Base-by-base conservation (phyloP, 2,888 invertebrate genomes). In the Cheilosia scutellata region DNA sequence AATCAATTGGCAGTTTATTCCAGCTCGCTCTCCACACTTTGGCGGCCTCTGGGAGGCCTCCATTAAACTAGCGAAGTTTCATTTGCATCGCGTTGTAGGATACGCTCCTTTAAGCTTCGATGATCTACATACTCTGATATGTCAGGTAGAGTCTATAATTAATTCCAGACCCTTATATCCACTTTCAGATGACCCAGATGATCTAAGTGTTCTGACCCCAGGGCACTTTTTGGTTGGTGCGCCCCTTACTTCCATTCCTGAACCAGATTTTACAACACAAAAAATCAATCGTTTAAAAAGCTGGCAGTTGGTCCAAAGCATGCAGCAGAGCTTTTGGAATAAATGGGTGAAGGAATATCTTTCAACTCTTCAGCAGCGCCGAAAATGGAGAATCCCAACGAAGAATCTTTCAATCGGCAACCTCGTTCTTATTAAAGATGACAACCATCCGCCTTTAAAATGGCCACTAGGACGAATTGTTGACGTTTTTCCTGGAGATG, bases 201-300 rank as follows among this genome's bases (percentile, higher is more conserved):
- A 77, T 40, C 40, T 72, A 6, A 47, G 57, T 13, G 62, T 87
- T 2, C 57, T 76, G 0, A 79, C 62, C 5, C 62, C 62, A 4
- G 65, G 25, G 5, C 53, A 65, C 2, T 47, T 65, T 16, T 33
- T 75, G 13, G 44, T 66, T 33, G 33, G 33, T 33, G 33, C 33
- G 6, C 33, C 7, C 2, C 33, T 33, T 7, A 33, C 66, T 0
- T 40, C 53, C 3, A 71, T 83, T 42, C 25, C 29, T 5, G 71
- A 83, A 44, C 62, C 87, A 20, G 77, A 90, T 88, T 0, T 89
- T 82, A 5, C 63, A 16, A 0, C 33, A 16, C 33, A 33, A 25
- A 33, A 49, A 1, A 9, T 13, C 27, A 42, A 6, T 33, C 25
- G 49, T 3, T 47, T 65, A 0, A 20, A 16, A 9, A 65, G 5